A percentile compares a stretch with the other conserved stretches of the same genome.
phyloP scores from a whole-genome alignment of 1,140 invertebrate species.

The Limonius californicus region DNA sequence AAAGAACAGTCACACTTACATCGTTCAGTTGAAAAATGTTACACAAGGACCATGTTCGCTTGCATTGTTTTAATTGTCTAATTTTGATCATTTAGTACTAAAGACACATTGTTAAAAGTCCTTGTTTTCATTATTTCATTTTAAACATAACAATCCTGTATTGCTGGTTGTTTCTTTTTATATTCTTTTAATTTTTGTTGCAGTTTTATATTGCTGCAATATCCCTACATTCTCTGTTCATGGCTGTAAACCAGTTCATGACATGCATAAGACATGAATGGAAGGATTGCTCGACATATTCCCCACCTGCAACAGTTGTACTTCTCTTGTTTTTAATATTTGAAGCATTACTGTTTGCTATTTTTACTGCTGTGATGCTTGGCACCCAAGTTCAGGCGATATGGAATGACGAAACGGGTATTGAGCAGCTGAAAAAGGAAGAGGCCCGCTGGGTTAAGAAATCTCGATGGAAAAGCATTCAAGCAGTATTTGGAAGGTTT shows the following conservation, averaged over 20 bases:
- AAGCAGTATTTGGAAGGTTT: constrained; percentile 92
- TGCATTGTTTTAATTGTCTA: too few species aligned
- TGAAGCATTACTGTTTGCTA: constrained; percentile 94
- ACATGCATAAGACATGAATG: constrained; percentile 92
- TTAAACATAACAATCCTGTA: too few species aligned
- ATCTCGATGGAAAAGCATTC: constrained; percentile 89
- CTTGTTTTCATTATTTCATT: too few species aligned
- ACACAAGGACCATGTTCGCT: too few species aligned
- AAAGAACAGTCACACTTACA: too few species aligned
- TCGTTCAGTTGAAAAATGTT: too few species aligned
- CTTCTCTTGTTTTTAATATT: constrained; percentile 94
- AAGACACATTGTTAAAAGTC: too few species aligned
- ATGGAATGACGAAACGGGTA: constrained; percentile 97
- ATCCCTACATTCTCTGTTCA: constrained; percentile 88
- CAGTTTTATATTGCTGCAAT: constrained; percentile 98
- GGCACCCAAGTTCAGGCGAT: constrained; percentile 96
- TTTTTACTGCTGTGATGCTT: constrained; percentile 98
- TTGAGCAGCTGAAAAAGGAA: constrained; percentile 93
- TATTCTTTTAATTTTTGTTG: constrained; percentile 46
- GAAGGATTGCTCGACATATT: constrained; percentile 89
- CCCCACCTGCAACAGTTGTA: constrained; percentile 93
- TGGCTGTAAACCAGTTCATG: constrained; percentile 91
- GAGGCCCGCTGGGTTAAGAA: constrained; percentile 87
- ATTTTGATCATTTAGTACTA: too few species aligned
- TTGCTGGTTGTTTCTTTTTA: too few species aligned